These are phyloP conservation scores for Cacoxenus indagator DNA, from an alignment of 2,888 invertebrate species.

Conservation along the genomic window DNA sequence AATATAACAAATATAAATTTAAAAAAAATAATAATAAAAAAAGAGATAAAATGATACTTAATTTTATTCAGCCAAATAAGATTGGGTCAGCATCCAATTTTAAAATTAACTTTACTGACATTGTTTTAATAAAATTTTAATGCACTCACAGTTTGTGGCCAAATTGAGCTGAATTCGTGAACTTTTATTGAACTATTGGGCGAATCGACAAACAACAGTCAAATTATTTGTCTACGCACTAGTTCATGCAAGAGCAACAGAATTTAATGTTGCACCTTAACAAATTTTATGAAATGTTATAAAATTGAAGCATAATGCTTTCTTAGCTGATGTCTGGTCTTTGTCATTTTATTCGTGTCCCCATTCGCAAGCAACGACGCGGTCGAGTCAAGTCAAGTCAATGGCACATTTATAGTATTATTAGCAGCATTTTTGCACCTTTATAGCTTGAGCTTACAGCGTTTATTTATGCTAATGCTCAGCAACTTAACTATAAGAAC, in stretches of 20 bases:
- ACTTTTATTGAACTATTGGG: background rate
- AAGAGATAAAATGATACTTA: too few relatives aligned
- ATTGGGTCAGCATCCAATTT: too few relatives aligned
- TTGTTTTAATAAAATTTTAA: conserved; percentile 15
- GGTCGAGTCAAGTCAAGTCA: conserved; percentile 4
- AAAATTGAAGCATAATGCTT: conserved; percentile 56
- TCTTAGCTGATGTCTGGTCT: background rate
- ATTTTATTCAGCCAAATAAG: too few relatives aligned
- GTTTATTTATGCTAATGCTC: conserved; percentile 66
- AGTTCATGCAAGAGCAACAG: conserved; percentile 40
- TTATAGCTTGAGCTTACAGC: conserved; percentile 60
- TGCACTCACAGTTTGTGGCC: background rate
- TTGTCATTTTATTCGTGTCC: background rate
- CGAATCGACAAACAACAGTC: background rate
- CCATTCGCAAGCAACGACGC: background rate
- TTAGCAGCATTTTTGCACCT: conserved; percentile 67
- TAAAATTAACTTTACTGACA: background rate
- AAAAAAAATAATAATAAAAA: too few relatives aligned
- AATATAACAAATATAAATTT: too few relatives aligned
- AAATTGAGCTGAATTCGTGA: background rate
- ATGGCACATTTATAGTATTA: conserved; percentile 44
- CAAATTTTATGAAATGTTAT: conserved; percentile 60
- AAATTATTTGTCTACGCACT: background rate
- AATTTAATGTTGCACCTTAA: conserved; percentile 58
- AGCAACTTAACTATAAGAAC: conserved; percentile 14